phyloP scores from a whole-genome alignment of 2,888 invertebrate genomes.

The Melanostoma mellinum region DNA sequence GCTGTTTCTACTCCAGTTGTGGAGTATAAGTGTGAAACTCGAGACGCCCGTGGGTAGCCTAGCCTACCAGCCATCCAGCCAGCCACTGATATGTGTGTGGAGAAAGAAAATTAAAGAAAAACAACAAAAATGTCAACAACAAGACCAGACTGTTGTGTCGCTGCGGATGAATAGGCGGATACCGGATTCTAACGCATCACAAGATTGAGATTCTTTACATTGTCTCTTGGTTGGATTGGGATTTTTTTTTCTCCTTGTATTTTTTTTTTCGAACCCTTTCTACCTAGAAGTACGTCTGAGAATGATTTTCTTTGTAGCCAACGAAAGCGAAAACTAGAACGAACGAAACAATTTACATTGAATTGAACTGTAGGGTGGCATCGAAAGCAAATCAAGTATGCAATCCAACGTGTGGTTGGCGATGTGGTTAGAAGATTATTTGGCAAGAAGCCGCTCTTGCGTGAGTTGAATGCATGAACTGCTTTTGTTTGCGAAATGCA shows the following conservation, averaged over 20 bases:
- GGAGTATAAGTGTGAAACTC: slow-evolving; percentile 22
- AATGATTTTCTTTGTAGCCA: slow-evolving; percentile 6
- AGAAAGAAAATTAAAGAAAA: not conserved
- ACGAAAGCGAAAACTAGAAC: slow-evolving; percentile 58
- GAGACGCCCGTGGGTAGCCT: not conserved
- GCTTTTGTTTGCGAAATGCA: slow-evolving; percentile 30
- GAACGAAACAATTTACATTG: slow-evolving; percentile 41
- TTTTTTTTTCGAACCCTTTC: too few species aligned
- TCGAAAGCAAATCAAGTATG: slow-evolving; percentile 54
- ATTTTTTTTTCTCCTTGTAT: not conserved
- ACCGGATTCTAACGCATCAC: not conserved
- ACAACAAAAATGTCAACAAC: slow-evolving; percentile 1
- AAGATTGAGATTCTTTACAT: not conserved
- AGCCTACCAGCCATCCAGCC: slow-evolving; percentile 5
- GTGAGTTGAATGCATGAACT: slow-evolving; percentile 45
- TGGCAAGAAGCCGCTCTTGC: slow-evolving; percentile 46
- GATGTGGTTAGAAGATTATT: slow-evolving; percentile 49
- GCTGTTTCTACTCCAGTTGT: slow-evolving; percentile 12
- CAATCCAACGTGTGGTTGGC: slow-evolving; percentile 44
- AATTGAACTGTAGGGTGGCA: slow-evolving; percentile 30
- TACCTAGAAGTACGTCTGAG: too few species aligned
- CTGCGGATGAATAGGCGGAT: not conserved
- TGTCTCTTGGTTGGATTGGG: not conserved
- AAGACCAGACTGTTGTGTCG: not conserved
- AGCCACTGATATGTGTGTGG: not conserved